Base-by-base conservation (phyloP, 2,888 invertebrate genomes). In the Troglohyphantes excavatus region DNA sequence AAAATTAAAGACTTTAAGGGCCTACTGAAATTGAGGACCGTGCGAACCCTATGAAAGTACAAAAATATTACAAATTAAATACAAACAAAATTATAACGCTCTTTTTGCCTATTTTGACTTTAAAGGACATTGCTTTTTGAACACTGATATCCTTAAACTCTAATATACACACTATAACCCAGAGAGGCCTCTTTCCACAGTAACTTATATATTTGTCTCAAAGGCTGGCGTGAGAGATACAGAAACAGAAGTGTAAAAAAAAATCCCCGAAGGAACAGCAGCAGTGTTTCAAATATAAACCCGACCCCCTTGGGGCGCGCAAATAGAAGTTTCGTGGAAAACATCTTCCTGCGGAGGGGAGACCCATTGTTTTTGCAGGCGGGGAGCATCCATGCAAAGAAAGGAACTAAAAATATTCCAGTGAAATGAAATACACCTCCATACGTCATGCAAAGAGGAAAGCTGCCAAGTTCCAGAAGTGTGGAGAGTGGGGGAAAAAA, bases 281-380 rank as follows among this genome's bases (percentile, higher is more conserved):
- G 53, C n/a, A 29, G 65, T 26, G 76, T 78, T 13, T 78, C 65
- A 78, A 65, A 78, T 78, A 78, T 78, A 78, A 78, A 78, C 61
- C 78, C 65, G 2, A 17, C 26, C 65, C 78, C 43, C 43, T 33
- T 39, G 33, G 43, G 65, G 65, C 39, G 39, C 65, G 39, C 26
- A 78, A 78, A 78, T 78, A 78, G 65, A 26, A 78, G 65, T n/a
- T 78, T 78, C 65, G 21, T n/a, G 43, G 78, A 65, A 78, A 26
- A 65, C 17, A 29, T 6, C 21, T 78, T 65, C n/a, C 61, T 39
- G 23, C n/a, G 53, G 29, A 26, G 59, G 33, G 21, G 33, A 21
- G 75, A 29, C 2, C 78, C 78, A 73, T 83, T 83, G 83, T 83
- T 83, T 73, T 83, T 39, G 43, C 72, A 83, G 63, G 43, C 63